Conservation (phyloP, 2,113 vertebrate species). For the Tursiops truncatus region DNA sequence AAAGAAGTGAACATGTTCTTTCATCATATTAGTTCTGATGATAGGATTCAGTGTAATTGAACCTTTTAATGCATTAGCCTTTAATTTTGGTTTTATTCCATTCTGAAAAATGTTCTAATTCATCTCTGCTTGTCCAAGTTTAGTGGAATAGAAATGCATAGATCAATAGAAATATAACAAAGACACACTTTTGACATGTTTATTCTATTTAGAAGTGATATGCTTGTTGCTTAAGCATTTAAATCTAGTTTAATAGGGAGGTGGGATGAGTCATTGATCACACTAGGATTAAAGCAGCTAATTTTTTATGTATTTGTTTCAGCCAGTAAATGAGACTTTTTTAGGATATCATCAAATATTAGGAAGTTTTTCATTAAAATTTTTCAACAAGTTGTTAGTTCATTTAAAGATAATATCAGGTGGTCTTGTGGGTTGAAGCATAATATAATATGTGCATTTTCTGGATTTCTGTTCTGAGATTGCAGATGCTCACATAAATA, state of each 20-base stretch:
- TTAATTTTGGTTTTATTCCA: constrained; percentile 4
- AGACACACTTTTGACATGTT: background rate
- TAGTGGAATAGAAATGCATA: background rate
- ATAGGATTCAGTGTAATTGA: background rate
- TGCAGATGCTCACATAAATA: background rate
- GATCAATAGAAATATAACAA: background rate
- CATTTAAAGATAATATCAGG: background rate
- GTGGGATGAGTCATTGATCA: background rate
- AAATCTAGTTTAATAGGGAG: background rate
- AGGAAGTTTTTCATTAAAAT: background rate
- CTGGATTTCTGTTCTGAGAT: constrained; percentile 17
- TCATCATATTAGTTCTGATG: background rate
- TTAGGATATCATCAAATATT: background rate
- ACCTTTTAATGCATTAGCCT: background rate
- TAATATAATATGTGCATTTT: background rate
- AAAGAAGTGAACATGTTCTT: constrained; percentile 2
- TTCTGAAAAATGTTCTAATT: background rate
- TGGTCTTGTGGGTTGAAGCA: background rate
- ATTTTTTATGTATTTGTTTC: background rate
- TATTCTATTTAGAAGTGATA: background rate
- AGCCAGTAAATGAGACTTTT: background rate
- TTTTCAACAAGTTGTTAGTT: background rate
- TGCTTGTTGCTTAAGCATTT: background rate
- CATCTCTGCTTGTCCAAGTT: background rate
- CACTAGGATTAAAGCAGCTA: background rate